A percentile compares a stretch with the other conserved stretches of the same genome.
These are phyloP conservation scores for Sebastiscus albofasciatus DNA, from an alignment of 2,797 vertebrate species.

Conservation along the genomic window DNA sequence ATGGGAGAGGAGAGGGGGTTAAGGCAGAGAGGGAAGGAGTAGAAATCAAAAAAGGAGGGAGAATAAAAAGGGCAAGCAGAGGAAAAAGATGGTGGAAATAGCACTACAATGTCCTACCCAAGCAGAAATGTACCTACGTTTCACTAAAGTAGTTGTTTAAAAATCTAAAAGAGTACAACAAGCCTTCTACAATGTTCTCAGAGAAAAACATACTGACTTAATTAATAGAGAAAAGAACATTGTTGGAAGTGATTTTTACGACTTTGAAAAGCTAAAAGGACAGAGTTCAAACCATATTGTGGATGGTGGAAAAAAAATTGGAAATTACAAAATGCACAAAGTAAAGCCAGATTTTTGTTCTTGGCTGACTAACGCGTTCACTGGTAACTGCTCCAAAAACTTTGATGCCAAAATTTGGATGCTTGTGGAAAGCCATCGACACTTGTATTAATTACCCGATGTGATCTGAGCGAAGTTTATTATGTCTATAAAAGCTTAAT, in stretches of 20 bases:
- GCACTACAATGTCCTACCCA: not conserved
- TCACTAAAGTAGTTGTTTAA: not conserved
- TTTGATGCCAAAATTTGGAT: slow-evolving; percentile 40
- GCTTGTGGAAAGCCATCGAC: slow-evolving; percentile 42
- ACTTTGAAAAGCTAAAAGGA: slow-evolving; percentile 50
- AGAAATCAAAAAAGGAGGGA: slow-evolving; percentile 13
- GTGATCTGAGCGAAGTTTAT: slow-evolving; percentile 23
- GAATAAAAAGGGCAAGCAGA: slow-evolving; percentile 23
- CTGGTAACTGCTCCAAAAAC: slow-evolving; percentile 38
- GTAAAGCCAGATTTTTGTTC: slow-evolving; percentile 66
- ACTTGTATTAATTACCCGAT: slow-evolving; percentile 47
- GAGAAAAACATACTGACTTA: slow-evolving; percentile 42
- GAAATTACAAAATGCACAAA: slow-evolving; percentile 60
- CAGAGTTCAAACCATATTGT: slow-evolving; percentile 63
- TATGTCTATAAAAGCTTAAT: slow-evolving; percentile 39
- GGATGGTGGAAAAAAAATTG: slow-evolving; percentile 48
- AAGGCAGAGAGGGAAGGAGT: slow-evolving; percentile 9
- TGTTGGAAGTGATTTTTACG: slow-evolving; percentile 55
- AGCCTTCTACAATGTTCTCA: not conserved
- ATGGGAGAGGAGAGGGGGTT: slow-evolving; percentile 26
- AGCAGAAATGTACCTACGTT: slow-evolving; percentile 2
- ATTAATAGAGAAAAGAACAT: slow-evolving; percentile 49
- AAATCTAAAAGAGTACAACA: not conserved
- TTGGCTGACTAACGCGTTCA: slow-evolving; percentile 38
- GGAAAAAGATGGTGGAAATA: slow-evolving; percentile 36